Base-by-base conservation (phyloP, 92 coral and sea anemone species). In the Chrysogorgia sp. region DNA sequence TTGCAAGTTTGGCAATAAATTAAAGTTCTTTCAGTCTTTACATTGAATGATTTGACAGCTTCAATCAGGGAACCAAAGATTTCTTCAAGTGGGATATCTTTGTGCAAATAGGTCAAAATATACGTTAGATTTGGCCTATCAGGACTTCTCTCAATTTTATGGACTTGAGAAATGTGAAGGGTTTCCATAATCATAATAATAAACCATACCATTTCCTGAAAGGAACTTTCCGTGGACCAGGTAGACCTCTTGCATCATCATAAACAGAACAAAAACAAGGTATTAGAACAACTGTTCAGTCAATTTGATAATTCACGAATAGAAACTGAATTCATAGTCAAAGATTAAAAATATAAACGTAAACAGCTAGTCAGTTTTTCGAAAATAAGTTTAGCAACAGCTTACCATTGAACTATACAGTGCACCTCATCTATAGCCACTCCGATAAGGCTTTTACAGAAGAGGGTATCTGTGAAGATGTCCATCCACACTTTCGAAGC, bases 171-270 rank as follows among this genome's bases (percentile, higher is more conserved):
- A 41, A 90, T 22, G 40, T 84, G 71, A 1, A 90, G 84, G 8
- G 83, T 64, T 0, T 63, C 40, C 45, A 84, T 22, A 29, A 90
- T 87, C 41, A n/a, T n/a, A n/a, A n/a, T n/a, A n/a, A n/a, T n/a
- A 81, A 83, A 23, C 87, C 85, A 53, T 67, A 83, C 90, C 90
- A 86, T n/a, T 67, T 75, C 34, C 90, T 64, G 45, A 86, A 86
- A 10, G 90, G 87, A 1, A 59, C 77, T 34, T 83, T 77, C 60
- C 58, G 83, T 26, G 75, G 14, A 8, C 74, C 81, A 47, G 63
- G 12, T 40, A 59, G 45, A 3, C 81, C 86, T 80, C 74, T 77
- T 17, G 20, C 19, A 50, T 52, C 43, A 37, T 37, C 43, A 37
- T 37, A 37, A 37, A 37, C 43, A 52, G 59, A 52, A 52, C 21